phyloP scores from a whole-genome alignment of 2,797 vertebrate genomes.

The Acanthurus leucopareius region DNA sequence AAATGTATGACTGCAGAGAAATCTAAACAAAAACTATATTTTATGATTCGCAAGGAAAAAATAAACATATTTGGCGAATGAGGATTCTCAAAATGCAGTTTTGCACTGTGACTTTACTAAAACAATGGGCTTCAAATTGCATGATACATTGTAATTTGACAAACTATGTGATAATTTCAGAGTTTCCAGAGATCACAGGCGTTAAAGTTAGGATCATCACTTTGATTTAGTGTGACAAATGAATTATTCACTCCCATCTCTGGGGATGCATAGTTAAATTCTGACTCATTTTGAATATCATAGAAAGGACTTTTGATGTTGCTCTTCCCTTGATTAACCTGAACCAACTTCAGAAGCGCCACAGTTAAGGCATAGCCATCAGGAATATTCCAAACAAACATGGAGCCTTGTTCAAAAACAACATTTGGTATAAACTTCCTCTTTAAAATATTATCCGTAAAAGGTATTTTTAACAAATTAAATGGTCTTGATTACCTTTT shows the following conservation, averaged over 20 bases:
- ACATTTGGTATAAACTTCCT: slow-evolving; percentile 12
- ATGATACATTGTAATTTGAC: slow-evolving; percentile 26
- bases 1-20: slow-evolving; percentile 41
- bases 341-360: slow-evolving; percentile 68
- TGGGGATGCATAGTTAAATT: slow-evolving; percentile 50
- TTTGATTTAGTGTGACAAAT: slow-evolving; percentile 65
- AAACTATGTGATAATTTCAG: slow-evolving; percentile 35
- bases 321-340: slow-evolving; percentile 67
- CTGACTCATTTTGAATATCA: slow-evolving; percentile 60
- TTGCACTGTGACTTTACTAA: background rate
- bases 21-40: slow-evolving; percentile 24
- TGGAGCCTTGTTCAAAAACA: slow-evolving; percentile 34
- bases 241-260: slow-evolving; percentile 63
- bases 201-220: slow-evolving; percentile 51
- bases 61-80: background rate
- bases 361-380: slow-evolving; percentile 23
- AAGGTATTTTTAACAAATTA: slow-evolving; percentile 19
- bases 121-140: slow-evolving; percentile 25
- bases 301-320: slow-evolving; percentile 64
- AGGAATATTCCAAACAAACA: slow-evolving; percentile 47
- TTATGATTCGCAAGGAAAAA: background rate
- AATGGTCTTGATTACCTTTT: slow-evolving; percentile 12
- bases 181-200: slow-evolving; percentile 43
- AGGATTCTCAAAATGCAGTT: background rate
- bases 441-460: slow-evolving; percentile 55